These are phyloP conservation scores for Ciconia nigra DNA, from an alignment of 2,797 vertebrate genomes.

Conservation along the genomic window DNA sequence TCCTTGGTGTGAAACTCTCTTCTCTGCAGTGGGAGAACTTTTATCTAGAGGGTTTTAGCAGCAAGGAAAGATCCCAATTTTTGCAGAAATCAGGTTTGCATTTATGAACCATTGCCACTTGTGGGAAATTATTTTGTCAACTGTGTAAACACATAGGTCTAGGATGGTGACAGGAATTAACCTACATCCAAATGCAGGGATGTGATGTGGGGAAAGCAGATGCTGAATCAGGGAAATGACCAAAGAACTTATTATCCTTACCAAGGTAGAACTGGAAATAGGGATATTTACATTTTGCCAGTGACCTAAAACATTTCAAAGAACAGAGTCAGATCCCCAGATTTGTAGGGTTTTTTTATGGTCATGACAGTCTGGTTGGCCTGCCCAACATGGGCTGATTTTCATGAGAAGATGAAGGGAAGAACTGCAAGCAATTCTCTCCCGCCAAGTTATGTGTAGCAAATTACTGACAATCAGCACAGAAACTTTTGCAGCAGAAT, in stretches of 20 bases:
- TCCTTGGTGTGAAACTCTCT: background rate
- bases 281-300: background rate
- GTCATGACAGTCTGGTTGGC: background rate
- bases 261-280: background rate
- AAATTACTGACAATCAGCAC: constrained; percentile 32
- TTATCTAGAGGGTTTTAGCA: background rate
- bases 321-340: background rate
- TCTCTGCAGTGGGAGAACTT: background rate
- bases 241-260: background rate
- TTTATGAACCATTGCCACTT: background rate
- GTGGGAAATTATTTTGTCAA: background rate
- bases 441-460: background rate
- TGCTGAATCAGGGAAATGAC: background rate
- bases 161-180: background rate
- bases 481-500: background rate
- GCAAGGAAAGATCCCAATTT: background rate
- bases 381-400: background rate
- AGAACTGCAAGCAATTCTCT: background rate
- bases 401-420: background rate
- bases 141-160: background rate
- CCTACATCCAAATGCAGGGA: background rate
- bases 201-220: background rate
- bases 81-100: background rate
- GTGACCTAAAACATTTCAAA: background rate
- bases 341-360: background rate